Percentiles rank a stretch among this genome's conserved stretches.
phyloP scores from a whole-genome alignment of 2,113 vertebrate species.

The Apodemus sylvaticus region DNA sequence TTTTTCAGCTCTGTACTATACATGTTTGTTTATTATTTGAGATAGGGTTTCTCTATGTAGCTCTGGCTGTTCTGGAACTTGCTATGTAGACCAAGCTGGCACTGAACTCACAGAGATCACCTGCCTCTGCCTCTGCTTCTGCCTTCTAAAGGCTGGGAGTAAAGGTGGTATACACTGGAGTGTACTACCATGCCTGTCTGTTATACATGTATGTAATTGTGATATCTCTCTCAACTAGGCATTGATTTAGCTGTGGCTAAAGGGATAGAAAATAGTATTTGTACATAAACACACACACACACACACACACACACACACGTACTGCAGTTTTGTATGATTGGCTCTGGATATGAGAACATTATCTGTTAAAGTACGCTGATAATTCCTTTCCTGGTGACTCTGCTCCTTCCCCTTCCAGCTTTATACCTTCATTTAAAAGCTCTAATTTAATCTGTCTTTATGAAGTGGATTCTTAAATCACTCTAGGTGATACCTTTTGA shows the following conservation, averaged over 20 bases:
- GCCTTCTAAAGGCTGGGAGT: too few species aligned
- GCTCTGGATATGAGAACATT: constrained; percentile 13
- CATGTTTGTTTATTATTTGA: background rate
- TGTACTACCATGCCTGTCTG: background rate
- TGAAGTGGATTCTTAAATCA: constrained; percentile 46
- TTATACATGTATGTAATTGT: background rate
- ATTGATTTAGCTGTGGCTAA: background rate
- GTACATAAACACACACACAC: background rate
- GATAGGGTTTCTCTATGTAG: background rate
- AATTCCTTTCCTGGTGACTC: constrained; percentile 22
- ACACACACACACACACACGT: background rate
- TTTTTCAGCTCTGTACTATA: background rate
- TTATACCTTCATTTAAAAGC: constrained; percentile 41
- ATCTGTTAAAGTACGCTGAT: background rate
- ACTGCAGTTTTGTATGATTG: background rate
- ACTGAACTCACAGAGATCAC: background rate
- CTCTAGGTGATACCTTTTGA: background rate
- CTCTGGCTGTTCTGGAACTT: background rate
- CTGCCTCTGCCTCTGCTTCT: background rate
- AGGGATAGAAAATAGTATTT: background rate
- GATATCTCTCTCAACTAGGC: background rate
- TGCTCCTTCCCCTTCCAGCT: background rate
- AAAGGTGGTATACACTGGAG: background rate
- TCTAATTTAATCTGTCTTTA: constrained; percentile 14
- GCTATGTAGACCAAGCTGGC: background rate